phyloP scores from a whole-genome alignment of 1,140 invertebrate species.

The Drosophila quadrilineata region DNA sequence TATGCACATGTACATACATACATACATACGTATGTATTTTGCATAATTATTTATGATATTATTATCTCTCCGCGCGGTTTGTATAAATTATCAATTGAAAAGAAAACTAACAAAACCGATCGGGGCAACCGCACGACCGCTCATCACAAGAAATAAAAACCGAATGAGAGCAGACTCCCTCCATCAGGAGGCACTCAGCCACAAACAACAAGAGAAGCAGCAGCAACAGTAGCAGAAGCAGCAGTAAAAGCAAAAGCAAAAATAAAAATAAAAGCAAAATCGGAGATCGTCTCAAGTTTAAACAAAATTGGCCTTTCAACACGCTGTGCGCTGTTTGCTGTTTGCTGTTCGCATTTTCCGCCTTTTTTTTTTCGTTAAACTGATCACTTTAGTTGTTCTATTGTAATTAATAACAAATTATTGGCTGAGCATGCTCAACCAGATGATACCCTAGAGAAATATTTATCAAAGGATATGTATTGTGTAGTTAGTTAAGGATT shows the following conservation, averaged over 20 bases:
- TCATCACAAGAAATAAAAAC: conserved; percentile 20
- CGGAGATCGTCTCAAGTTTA: conserved; percentile 18
- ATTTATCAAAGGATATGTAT: not conserved
- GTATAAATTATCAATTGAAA: not conserved
- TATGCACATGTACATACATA: not conserved
- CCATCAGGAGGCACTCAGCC: conserved; percentile 1
- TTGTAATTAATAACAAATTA: conserved; percentile 7
- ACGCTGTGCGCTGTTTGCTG: no score
- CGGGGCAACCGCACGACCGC: conserved; percentile 17
- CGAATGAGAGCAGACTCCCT: conserved; percentile 11
- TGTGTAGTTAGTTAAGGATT: no score
- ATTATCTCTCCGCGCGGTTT: not conserved
- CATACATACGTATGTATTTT: not conserved
- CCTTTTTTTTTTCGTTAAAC: conserved; percentile 18
- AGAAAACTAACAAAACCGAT: not conserved
- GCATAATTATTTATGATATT: not conserved
- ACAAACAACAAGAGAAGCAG: conserved; percentile 4
- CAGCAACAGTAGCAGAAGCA: no score
- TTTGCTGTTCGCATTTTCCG: conserved; percentile 16
- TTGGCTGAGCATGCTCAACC: not conserved
- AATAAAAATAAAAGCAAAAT: no score
- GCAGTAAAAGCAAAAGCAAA: no score
- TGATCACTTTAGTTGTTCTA: conserved; percentile 17
- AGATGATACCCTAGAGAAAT: not conserved
- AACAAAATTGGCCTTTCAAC: conserved; percentile 19